Evolutionary conservation across 2,888 invertebrate genomes (phyloP).

Genomic region (Rotaria macrura): DNA sequence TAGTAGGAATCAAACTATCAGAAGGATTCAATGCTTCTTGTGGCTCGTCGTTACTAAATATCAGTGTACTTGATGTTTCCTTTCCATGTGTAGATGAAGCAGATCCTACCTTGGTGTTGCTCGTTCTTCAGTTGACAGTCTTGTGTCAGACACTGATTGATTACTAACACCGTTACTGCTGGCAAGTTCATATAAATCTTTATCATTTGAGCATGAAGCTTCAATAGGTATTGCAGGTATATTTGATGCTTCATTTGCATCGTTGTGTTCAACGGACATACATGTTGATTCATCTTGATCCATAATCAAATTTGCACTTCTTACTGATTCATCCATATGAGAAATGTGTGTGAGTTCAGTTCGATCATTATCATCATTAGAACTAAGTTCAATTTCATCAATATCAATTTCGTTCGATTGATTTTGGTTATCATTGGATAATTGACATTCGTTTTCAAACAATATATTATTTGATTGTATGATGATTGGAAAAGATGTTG

Average conservation of each 20-base stretch:
- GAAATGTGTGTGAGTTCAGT: neutral
- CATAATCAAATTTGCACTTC: neutral
- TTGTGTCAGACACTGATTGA: neutral
- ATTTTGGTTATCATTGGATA: neutral
- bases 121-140: neutral
- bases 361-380: neutral
- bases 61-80: too few relatives aligned
- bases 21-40: neutral
- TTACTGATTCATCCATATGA: neutral
- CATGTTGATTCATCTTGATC: neutral
- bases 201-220: neutral
- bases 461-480: neutral
- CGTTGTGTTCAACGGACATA: neutral
- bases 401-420: neutral
- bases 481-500: neutral
- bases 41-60: neutral
- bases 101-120: neutral
- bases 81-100: too few relatives aligned
- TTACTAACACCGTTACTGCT: neutral
- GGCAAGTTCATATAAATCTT: neutral
- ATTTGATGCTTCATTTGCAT: neutral
- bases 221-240: neutral
- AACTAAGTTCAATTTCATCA: neutral
- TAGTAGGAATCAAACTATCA: neutral
- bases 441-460: neutral